Percentiles rank a stretch among this genome's conserved stretches.
Conservation (phyloP, 1,140 invertebrate genomes). For the Drosophila aff. region DNA sequence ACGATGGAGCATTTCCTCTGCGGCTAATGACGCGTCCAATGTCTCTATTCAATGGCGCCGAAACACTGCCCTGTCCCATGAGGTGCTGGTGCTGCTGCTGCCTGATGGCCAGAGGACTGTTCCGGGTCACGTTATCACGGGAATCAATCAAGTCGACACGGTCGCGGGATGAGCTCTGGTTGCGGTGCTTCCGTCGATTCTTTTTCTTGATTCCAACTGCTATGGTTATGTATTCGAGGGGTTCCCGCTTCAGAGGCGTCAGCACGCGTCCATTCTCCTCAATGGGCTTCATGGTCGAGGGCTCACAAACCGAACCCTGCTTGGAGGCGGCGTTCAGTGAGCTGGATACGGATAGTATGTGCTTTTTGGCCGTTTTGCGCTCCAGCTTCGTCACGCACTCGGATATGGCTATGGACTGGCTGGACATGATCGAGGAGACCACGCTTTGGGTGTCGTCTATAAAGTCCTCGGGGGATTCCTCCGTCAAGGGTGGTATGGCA, state of each 20-base stretch:
- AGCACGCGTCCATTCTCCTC: constrained; percentile 84
- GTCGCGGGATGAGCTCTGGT: constrained; percentile 86
- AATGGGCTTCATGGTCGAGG: constrained; percentile 74
- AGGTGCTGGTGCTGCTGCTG: constrained; percentile 84
- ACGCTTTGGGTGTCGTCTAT: constrained; percentile 90
- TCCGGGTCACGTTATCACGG: constrained; percentile 85
- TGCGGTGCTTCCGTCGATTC: constrained; percentile 88
- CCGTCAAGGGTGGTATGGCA: constrained; percentile 87
- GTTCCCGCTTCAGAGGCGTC: constrained; percentile 88
- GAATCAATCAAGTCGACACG: constrained; percentile 87
- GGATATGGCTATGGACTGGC: constrained; percentile 88
- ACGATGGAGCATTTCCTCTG: constrained; percentile 7
- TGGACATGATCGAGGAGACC: constrained; percentile 90
- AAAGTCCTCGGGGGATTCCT: constrained; percentile 87
- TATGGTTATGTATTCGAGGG: constrained; percentile 88
- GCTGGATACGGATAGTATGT: constrained; percentile 71
- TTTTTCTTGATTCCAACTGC: constrained; percentile 88
- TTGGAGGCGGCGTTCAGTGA: constrained; percentile 15
- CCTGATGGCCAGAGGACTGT: constrained; percentile 86
- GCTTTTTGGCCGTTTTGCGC: constrained; percentile 85
- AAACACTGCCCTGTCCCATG: constrained; percentile 79
- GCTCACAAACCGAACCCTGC: constrained; percentile 49
- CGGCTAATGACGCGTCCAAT: constrained; percentile 11
- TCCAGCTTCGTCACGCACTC: constrained; percentile 85
- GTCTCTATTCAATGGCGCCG: constrained; percentile 56